phyloP scores from a whole-genome alignment of 2,888 invertebrate genomes.

The Melinopterus prodromus region DNA sequence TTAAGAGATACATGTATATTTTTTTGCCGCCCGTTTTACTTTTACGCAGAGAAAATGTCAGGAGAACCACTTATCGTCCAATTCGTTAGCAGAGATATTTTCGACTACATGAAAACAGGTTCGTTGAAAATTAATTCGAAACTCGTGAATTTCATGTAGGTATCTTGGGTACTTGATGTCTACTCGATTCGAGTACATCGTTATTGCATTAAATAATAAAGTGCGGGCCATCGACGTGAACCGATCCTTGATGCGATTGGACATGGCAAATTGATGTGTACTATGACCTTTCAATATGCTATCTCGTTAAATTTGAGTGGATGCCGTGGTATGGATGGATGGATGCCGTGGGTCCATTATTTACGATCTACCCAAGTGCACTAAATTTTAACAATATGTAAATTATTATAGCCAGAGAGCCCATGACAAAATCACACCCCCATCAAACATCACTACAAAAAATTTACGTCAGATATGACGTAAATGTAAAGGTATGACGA shows the following conservation, averaged over 20 bases:
- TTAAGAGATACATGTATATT: too few species aligned
- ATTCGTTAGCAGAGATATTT: slow-evolving; percentile 44
- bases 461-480: too few species aligned
- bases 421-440: too few species aligned
- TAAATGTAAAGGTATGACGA: too few species aligned
- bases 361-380: background rate
- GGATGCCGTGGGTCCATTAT: background rate
- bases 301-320: background rate
- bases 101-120: slow-evolving; percentile 36
- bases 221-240: background rate
- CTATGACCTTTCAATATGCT: slow-evolving; percentile 4
- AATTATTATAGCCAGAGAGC: too few species aligned
- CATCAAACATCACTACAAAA: too few species aligned
- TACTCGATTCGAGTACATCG: background rate
- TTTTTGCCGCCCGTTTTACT: too few species aligned
- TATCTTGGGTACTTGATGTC: background rate
- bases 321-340: too few species aligned
- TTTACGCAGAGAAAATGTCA: too few species aligned
- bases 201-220: background rate
- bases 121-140: background rate
- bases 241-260: background rate
- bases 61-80: slow-evolving; percentile 36
- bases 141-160: background rate
- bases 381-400: too few species aligned
- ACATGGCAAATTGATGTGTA: background rate